Conservation (phyloP, 2,888 invertebrate species). For the Agapetus fuscipes region DNA sequence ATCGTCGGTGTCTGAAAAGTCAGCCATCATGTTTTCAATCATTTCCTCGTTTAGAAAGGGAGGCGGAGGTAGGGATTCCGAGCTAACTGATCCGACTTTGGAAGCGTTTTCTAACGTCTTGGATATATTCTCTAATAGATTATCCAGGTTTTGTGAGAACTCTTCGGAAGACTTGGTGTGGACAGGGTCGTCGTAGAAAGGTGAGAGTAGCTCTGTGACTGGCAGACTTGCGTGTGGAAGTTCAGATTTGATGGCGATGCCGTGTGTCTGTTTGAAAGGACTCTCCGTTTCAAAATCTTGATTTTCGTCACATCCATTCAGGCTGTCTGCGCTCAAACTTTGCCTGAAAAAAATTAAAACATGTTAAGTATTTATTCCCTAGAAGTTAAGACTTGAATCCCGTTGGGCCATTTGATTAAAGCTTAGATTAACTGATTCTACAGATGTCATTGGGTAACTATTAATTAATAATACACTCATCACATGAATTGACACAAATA, state of each 20-base stretch:
- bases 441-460: too few species aligned
- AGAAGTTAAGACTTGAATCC: too few species aligned
- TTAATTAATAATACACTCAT: too few species aligned
- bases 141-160: constrained; percentile 18
- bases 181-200: constrained; percentile 16
- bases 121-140: constrained; percentile 16
- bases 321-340: constrained; percentile 43
- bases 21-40: neutral
- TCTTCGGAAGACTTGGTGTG: constrained; percentile 18
- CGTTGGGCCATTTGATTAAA: too few species aligned
- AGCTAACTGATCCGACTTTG: constrained; percentile 13
- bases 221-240: neutral
- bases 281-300: constrained; percentile 4
- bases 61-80: constrained; percentile 2
- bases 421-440: too few species aligned
- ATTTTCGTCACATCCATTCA: constrained; percentile 28
- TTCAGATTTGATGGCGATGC: neutral
- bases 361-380: too few species aligned
- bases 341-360: constrained; percentile 28
- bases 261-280: neutral
- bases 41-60: constrained; percentile 1
- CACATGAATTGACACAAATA: too few species aligned
- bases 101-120: constrained; percentile 19
- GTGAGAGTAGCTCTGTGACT: constrained; percentile 9
- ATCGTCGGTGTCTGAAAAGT: constrained; percentile 3